Evolutionary conservation across 2,888 invertebrate species (phyloP).

Genomic region (Apamea crenata): DNA sequence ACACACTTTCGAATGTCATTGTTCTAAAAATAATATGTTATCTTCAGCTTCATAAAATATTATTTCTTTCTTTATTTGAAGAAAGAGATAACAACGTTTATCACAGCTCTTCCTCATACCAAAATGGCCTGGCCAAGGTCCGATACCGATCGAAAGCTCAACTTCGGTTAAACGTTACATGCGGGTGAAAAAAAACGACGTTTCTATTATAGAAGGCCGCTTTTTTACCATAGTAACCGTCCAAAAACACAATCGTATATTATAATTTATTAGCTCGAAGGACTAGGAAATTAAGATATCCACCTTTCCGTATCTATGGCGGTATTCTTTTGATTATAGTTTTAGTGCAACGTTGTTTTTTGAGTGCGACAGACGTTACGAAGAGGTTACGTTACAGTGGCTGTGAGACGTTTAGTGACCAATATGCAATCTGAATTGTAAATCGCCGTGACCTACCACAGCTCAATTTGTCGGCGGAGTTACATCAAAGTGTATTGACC

Average conservation of each 20-base stretch:
- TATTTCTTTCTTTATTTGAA: conserved; percentile 57
- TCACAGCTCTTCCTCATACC: conserved; percentile 71
- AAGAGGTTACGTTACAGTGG: conserved; percentile 62
- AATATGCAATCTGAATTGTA: conserved; percentile 73
- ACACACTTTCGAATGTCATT: conserved; percentile 67
- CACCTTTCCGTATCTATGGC: conserved; percentile 80
- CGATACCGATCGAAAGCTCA: conserved; percentile 80
- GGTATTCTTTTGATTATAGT: conserved; percentile 82
- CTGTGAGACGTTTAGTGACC: conserved; percentile 73
- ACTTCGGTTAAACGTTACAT: conserved; percentile 82
- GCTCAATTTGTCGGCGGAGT: conserved; percentile 78
- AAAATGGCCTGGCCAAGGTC: conserved; percentile 74
- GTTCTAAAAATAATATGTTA: conserved; percentile 58
- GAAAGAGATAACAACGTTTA: conserved; percentile 81
- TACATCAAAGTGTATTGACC: conserved; percentile 77
- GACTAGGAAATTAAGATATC: conserved; percentile 89
- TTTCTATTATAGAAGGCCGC: conserved; percentile 86
- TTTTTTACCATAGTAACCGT: conserved; percentile 82
- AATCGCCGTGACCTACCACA: conserved; percentile 83
- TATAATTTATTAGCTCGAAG: conserved; percentile 87
- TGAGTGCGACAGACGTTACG: conserved; percentile 80
- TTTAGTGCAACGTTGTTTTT: conserved; percentile 81
- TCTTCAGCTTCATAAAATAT: conserved; percentile 52
- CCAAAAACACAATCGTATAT: conserved; percentile 87
- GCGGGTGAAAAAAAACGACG: conserved; percentile 85